A percentile compares a stretch with the other conserved stretches of the same genome.
phyloP scores from a whole-genome alignment of 2,797 vertebrate species.

The Paratrypauchen microcephalus region DNA sequence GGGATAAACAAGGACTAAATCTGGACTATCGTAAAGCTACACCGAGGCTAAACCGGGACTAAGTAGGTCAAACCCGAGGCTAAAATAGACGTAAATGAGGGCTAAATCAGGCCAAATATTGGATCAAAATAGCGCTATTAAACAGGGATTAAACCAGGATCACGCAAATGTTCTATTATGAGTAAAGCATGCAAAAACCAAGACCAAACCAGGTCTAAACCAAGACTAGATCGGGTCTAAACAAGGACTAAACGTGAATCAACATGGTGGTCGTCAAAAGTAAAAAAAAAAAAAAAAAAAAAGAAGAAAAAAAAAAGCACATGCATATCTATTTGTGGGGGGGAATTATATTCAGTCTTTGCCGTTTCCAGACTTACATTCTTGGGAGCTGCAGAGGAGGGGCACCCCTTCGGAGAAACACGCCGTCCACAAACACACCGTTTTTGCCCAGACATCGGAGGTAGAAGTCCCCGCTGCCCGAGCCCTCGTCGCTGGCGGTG shows the following conservation, averaged over 20 bases:
- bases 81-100: neutral
- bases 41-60: neutral
- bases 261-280: neutral
- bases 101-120: neutral
- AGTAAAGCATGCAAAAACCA: neutral
- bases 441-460: conserved; percentile 93
- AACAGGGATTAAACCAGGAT: neutral
- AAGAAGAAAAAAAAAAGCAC: neutral
- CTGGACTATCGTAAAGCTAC: neutral
- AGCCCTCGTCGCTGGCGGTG: conserved; percentile 83
- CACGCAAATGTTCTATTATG: neutral
- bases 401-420: conserved; percentile 91
- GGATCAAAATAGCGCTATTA: neutral
- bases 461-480: conserved; percentile 81
- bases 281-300: neutral
- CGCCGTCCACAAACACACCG: conserved; percentile 95
- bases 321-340: neutral
- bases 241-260: neutral
- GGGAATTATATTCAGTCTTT: neutral
- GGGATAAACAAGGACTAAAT: neutral
- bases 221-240: neutral
- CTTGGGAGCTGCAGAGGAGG: conserved; percentile 92
- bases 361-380: conserved; percentile 82
- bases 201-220: neutral
- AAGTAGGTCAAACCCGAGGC: neutral